Conservation (phyloP, 2,797 vertebrate genomes). For the Acrocephalus scirpaceus region DNA sequence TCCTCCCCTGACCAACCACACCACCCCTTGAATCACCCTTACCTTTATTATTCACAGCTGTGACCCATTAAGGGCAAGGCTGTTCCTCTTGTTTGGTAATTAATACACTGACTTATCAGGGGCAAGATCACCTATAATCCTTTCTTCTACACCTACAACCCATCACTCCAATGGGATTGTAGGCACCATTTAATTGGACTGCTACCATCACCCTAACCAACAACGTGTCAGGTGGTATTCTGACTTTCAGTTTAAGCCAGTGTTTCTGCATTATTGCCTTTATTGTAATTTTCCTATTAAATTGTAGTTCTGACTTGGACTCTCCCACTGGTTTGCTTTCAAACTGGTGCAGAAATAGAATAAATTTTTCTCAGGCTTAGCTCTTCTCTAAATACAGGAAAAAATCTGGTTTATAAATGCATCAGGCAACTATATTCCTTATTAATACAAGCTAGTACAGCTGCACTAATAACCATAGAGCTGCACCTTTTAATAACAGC, state of each 20-base stretch:
- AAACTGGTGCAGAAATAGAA: not conserved
- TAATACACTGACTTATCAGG: not conserved
- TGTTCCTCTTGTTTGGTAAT: not conserved
- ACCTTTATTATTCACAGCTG: not conserved
- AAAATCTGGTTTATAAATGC: not conserved
- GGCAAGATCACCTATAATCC: not conserved
- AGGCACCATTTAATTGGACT: not conserved
- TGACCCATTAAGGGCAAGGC: not conserved
- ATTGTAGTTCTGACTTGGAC: not conserved
- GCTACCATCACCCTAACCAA: not conserved
- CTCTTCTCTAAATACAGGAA: not conserved
- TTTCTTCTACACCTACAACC: not conserved
- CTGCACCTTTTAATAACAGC: not conserved
- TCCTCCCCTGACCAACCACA: too few relatives aligned
- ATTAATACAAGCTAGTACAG: not conserved
- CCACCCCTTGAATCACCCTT: not conserved
- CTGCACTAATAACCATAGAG: not conserved
- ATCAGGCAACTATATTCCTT: not conserved
- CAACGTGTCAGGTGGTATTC: rapidly evolving
- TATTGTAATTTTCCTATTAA: not conserved
- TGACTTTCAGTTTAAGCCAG: not conserved
- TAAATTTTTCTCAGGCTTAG: not conserved
- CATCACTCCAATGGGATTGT: not conserved
- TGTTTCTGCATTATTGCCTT: not conserved
- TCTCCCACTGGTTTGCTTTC: not conserved